A percentile compares a stretch with the other conserved stretches of the same genome.
These are phyloP conservation scores for Drosophila repleta DNA, from an alignment of 1,140 invertebrate species.

Conservation along the genomic window DNA sequence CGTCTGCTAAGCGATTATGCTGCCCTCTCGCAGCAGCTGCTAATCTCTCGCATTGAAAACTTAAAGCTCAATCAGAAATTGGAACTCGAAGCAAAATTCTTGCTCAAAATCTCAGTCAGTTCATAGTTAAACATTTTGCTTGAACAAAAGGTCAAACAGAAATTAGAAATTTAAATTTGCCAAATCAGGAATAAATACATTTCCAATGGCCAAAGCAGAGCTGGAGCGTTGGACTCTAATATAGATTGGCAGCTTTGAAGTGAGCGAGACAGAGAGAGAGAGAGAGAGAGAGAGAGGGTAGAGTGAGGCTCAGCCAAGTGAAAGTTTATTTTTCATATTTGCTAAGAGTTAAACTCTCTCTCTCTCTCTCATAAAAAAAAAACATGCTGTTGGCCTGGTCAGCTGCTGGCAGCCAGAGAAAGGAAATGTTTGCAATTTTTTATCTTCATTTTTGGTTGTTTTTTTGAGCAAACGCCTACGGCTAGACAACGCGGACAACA, in stretches of 20 bases:
- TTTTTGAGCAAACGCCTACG: slow-evolving; percentile 45
- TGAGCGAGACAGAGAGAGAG: too few relatives aligned
- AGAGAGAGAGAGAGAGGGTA: too few relatives aligned
- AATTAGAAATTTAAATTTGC: slow-evolving; percentile 7
- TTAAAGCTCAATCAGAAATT: too few relatives aligned
- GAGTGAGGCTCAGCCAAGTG: slow-evolving; percentile 1
- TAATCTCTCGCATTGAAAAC: too few relatives aligned
- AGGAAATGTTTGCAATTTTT: too few relatives aligned
- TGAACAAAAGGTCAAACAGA: background rate
- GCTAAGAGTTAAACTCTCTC: slow-evolving; percentile 2
- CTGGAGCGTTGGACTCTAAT: background rate
- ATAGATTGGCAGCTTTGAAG: too few relatives aligned
- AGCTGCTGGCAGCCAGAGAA: background rate
- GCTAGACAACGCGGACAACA: slow-evolving; percentile 53
- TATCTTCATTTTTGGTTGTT: background rate
- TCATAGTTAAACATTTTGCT: too few relatives aligned
- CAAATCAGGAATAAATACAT: slow-evolving; percentile 14
- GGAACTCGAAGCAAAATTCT: too few relatives aligned
- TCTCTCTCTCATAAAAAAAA: too few relatives aligned
- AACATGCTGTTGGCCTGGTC: background rate
- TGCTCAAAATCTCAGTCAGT: too few relatives aligned
- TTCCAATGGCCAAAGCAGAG: slow-evolving; percentile 5
- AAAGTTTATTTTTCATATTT: slow-evolving; percentile 19
- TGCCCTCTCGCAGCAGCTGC: too few relatives aligned
- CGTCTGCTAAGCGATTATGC: too few relatives aligned